A percentile compares a stretch with the other conserved stretches of the same genome.
These are phyloP conservation scores for Oryzias celebensis DNA, from an alignment of 2,113 vertebrate species.

Conservation along the genomic window DNA sequence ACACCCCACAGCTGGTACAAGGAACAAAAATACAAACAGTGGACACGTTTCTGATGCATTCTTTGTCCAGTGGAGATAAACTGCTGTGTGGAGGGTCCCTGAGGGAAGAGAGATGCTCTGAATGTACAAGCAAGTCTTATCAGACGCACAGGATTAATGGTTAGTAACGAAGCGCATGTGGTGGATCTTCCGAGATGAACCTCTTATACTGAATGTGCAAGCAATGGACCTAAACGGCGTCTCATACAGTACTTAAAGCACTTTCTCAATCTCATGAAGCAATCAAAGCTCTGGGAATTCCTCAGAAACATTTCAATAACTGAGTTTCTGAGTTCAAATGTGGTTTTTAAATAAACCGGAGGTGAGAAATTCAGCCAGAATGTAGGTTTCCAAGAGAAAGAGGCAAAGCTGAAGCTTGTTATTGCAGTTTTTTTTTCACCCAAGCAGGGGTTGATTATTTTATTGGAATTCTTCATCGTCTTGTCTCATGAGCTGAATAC, in stretches of 20 bases:
- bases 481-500: constrained; percentile 52
- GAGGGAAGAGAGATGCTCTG: constrained; percentile 60
- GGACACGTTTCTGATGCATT: constrained; percentile 36
- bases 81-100: constrained; percentile 64
- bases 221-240: constrained; percentile 35
- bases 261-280: constrained; percentile 59
- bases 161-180: constrained; percentile 43
- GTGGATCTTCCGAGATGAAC: constrained; percentile 44
- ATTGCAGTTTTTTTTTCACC: constrained; percentile 25
- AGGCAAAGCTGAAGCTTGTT: constrained; percentile 34
- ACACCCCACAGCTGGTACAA: constrained; percentile 33
- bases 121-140: constrained; percentile 45
- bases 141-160: constrained; percentile 44
- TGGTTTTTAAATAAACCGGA: constrained; percentile 18
- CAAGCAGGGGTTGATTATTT: constrained; percentile 34
- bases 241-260: constrained; percentile 55
- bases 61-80: constrained; percentile 47
- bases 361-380: constrained; percentile 17
- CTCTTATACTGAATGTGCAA: constrained; percentile 44
- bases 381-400: constrained; percentile 11
- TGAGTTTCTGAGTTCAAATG: constrained; percentile 29
- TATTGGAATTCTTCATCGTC: constrained; percentile 28
- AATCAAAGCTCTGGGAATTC: constrained; percentile 28
- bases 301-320: constrained; percentile 51
- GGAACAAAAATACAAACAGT: constrained; percentile 13